A percentile compares a stretch with the other conserved stretches of the same genome.
phyloP scores from a whole-genome alignment of 1,140 invertebrate species.

The Calliopsis andreniformis region DNA sequence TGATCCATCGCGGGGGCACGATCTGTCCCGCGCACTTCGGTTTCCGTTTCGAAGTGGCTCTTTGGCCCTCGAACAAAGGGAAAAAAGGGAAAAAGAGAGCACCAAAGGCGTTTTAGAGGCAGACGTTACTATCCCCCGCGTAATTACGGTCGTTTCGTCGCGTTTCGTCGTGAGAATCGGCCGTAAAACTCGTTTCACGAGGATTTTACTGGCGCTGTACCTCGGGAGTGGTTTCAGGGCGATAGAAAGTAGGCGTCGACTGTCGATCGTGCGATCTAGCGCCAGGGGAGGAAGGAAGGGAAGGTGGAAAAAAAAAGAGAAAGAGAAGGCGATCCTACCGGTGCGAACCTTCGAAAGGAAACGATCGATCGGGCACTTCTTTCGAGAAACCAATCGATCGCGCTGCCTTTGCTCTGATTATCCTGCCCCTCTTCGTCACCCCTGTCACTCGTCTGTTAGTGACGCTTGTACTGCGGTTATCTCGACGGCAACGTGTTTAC shows the following conservation, averaged over 20 bases:
- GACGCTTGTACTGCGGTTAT: conserved; percentile 8
- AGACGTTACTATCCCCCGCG: conserved; percentile 41
- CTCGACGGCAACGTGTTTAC: conserved; percentile 42
- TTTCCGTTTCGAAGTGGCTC: conserved; percentile 1
- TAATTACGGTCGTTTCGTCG: conserved; percentile 66
- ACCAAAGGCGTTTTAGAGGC: conserved; percentile 22
- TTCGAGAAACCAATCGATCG: conserved; percentile 46
- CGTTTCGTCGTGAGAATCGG: conserved; percentile 57
- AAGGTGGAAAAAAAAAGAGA: conserved; percentile 4
- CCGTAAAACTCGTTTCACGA: conserved; percentile 61
- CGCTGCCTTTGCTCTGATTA: conserved; percentile 1
- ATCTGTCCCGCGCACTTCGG: conserved; percentile 29
- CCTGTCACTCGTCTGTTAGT: not conserved
- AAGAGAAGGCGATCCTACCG: conserved; percentile 32
- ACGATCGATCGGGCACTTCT: conserved; percentile 50
- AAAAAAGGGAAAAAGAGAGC: too few relatives aligned
- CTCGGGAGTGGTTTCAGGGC: conserved; percentile 42
- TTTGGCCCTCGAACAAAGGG: not conserved
- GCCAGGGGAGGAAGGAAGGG: conserved; percentile 2
- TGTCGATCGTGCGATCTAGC: conserved; percentile 49
- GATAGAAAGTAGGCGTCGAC: conserved; percentile 65
- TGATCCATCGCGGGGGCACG: conserved; percentile 2
- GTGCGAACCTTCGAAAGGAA: conserved; percentile 46
- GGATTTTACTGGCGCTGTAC: conserved; percentile 57
- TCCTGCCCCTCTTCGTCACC: not conserved